Percentiles rank a stretch among this genome's conserved stretches.
These are phyloP conservation scores for Epinephelus malabaricus DNA, from an alignment of 2,797 vertebrate species.

Conservation along the genomic window DNA sequence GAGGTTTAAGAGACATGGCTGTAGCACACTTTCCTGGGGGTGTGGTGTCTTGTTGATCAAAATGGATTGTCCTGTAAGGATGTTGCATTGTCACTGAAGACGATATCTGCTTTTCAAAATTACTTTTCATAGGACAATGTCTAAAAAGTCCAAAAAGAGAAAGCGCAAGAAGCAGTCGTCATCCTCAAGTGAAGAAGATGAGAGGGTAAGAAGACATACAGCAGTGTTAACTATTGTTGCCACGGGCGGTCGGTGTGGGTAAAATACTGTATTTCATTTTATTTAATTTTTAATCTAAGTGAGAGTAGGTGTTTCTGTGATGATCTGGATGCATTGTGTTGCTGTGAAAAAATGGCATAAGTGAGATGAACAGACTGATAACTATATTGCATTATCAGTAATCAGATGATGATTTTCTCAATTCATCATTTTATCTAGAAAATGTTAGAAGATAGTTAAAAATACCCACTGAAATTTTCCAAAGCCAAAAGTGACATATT, in stretches of 20 bases:
- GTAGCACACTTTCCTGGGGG: too few species aligned
- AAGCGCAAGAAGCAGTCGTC: slow-evolving; percentile 68
- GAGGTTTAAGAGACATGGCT: not conserved
- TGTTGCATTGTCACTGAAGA: not conserved
- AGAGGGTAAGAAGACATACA: slow-evolving; percentile 79
- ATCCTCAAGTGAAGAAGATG: slow-evolving; percentile 74
- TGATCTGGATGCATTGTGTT: too few species aligned
- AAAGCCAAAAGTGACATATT: not conserved
- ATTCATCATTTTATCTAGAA: not conserved
- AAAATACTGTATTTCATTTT: not conserved
- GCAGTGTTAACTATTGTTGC: not conserved
- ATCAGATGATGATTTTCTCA: not conserved
- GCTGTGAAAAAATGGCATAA: too few species aligned
- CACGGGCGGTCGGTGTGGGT: accelerated
- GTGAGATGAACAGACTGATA: too few species aligned
- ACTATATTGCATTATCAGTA: not conserved
- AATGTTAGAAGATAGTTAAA: not conserved
- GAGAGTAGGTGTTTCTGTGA: too few species aligned
- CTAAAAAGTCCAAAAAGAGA: slow-evolving; percentile 83
- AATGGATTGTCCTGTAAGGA: not conserved
- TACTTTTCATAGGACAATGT: slow-evolving; percentile 52
- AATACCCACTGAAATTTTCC: not conserved
- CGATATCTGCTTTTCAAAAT: not conserved
- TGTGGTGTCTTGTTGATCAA: not conserved
- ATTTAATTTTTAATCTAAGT: too few species aligned